Base-by-base conservation (phyloP, 1,140 invertebrate genomes). In the Vanessa tameamea region DNA sequence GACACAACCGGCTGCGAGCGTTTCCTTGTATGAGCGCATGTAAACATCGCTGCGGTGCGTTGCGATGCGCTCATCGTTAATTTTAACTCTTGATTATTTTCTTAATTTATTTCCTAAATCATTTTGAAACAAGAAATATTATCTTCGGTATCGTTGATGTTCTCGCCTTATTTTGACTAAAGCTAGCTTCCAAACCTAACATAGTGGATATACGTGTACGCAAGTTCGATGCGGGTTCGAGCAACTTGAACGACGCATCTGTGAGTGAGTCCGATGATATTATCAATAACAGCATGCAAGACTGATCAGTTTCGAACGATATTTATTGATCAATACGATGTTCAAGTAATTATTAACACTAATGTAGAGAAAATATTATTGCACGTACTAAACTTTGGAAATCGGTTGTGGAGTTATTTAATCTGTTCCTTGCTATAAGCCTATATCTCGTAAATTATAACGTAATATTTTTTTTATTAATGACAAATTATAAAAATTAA, bases 241-340 rank as follows among this genome's bases (percentile, higher is more conserved):
- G 57, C 14, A 4, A 37, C 57, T 51, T 14, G 48, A 51, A 51
- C 55, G 43, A 61, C 37, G 47, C 20, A 23, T 51, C 64, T 75
- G 74, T 78, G 77, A 83, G 82, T 84, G 77, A 80, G 66, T 80
- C 76, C 63, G 64, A 66, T 68, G 13, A 53, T 75, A 72, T 76
- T 74, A 47, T 78, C 37, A 48, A 64, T 81, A 77, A 81, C 61
- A 73, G 79, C 79, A 81, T 79, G 79, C 23, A 12, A 55, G 7
- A 11, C 1, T 9, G 31, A 15, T 31, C 15, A 23, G 6, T 16
- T 37, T 37, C 12, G 23, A 16, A 20, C 1, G n/a, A n/a, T n/a
- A n/a, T n/a, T n/a, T n/a, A n/a, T n/a, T n/a, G n/a, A n/a, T n/a
- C n/a, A n/a, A 20, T 20, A 20, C 20, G 20, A 20, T 20, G 1